Conservation (phyloP, 1,140 invertebrate species). For the Oryzaephilus surinamensis region DNA sequence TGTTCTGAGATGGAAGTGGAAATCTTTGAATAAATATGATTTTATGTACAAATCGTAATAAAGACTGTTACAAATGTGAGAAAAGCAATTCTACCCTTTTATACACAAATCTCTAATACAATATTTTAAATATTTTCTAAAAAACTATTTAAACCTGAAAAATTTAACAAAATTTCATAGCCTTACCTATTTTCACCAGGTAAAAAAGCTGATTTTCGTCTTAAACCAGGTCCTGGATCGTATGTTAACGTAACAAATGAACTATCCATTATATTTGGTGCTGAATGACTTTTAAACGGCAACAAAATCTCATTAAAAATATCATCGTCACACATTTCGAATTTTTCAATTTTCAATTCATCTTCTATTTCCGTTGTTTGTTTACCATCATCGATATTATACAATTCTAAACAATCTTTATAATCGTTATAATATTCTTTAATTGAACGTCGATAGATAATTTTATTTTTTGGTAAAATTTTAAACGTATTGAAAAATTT, state of each 20-base stretch:
- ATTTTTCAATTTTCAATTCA: background rate
- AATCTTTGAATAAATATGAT: too few relatives aligned
- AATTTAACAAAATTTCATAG: too few relatives aligned
- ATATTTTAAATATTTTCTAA: too few relatives aligned
- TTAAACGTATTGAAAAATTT: constrained; percentile 12
- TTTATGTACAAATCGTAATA: too few relatives aligned
- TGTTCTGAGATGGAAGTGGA: too few relatives aligned
- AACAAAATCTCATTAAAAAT: constrained; percentile 29
- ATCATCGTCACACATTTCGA: constrained; percentile 28
- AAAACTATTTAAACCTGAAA: too few relatives aligned
- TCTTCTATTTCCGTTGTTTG: constrained; percentile 10
- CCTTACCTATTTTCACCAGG: too few relatives aligned
- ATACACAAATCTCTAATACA: too few relatives aligned
- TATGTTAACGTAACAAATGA: constrained; percentile 32
- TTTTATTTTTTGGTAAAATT: constrained; percentile 15
- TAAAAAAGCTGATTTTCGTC: constrained; percentile 27
- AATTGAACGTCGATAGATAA: constrained; percentile 13
- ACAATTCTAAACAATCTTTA: constrained; percentile 32
- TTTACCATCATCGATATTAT: constrained; percentile 13
- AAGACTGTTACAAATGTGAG: too few relatives aligned
- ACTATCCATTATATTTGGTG: constrained; percentile 29
- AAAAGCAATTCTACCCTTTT: constrained; percentile 19
- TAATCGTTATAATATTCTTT: constrained; percentile 36
- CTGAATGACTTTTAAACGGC: constrained; percentile 28
- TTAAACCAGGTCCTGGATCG: constrained; percentile 29